Percentiles rank a stretch among this genome's conserved stretches.
Evolutionary conservation across 2,113 vertebrate genomes (phyloP).

Genomic region (Brachypodius melanocephalos): DNA sequence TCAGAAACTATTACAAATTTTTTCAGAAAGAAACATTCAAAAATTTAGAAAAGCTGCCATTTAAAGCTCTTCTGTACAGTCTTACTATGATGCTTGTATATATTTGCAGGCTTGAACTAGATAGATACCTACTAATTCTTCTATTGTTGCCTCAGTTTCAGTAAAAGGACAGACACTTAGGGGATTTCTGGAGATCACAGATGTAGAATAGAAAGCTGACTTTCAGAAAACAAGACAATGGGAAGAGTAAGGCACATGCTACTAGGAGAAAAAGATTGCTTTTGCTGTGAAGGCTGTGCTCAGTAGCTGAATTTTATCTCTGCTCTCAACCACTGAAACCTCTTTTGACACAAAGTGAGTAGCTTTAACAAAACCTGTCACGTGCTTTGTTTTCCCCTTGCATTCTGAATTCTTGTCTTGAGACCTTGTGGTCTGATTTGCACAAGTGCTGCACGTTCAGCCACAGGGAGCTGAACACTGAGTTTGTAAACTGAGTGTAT

Average conservation of each 20-base stretch:
- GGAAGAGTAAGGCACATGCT: neutral
- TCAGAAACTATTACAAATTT: neutral
- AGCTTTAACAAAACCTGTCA: neutral
- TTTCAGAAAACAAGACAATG: neutral
- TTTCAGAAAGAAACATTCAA: neutral
- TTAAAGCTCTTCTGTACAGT: neutral
- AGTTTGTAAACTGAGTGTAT: neutral
- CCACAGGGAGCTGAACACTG: neutral
- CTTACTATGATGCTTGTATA: neutral
- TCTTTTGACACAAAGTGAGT: neutral
- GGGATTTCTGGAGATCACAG: neutral
- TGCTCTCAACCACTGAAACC: neutral
- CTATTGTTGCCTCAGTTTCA: neutral
- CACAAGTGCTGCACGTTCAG: neutral
- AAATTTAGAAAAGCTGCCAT: neutral
- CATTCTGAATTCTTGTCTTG: neutral
- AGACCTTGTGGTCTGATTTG: neutral
- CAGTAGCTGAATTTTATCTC: neutral
- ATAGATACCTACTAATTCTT: neutral
- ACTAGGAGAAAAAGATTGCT: neutral
- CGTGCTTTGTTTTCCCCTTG: neutral
- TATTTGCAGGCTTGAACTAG: neutral
- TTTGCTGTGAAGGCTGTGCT: neutral
- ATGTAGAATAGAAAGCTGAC: neutral
- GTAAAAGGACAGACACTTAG: neutral